These are phyloP conservation scores for Leptoclinus maculatus DNA, from an alignment of 2,797 vertebrate genomes.

Conservation along the genomic window DNA sequence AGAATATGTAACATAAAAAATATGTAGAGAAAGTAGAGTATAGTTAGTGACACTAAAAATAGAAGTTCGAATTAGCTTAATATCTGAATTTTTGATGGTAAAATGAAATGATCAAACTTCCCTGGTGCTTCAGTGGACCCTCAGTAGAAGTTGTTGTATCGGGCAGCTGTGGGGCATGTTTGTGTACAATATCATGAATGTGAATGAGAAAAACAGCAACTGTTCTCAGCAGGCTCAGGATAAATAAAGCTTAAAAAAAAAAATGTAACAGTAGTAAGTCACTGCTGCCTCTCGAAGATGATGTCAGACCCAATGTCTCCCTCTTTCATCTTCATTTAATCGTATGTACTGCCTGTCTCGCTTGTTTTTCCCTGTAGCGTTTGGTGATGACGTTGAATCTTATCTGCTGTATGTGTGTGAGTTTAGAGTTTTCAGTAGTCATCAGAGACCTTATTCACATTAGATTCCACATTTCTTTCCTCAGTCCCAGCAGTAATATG, in stretches of 20 bases:
- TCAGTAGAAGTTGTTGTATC: not conserved
- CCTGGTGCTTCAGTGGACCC: not conserved
- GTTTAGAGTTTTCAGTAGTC: conserved; percentile 12
- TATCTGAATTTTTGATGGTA: not conserved
- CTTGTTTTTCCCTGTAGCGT: conserved; percentile 14
- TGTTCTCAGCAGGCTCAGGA: conserved; percentile 13
- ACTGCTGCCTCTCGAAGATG: conserved; percentile 24
- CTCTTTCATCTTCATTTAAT: conserved; percentile 49
- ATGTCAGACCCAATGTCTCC: conserved; percentile 44
- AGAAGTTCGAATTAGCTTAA: not conserved
- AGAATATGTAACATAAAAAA: not conserved
- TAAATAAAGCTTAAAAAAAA: conserved; percentile 22
- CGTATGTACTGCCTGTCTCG: conserved; percentile 18
- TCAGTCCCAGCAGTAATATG: not conserved
- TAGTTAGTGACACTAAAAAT: conserved; percentile 4
- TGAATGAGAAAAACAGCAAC: conserved; percentile 14
- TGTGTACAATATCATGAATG: conserved; percentile 18
- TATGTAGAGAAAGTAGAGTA: not conserved
- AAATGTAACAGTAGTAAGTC: conserved; percentile 36
- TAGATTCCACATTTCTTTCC: conserved; percentile 11
- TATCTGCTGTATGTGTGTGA: conserved; percentile 9
- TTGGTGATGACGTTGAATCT: conserved; percentile 20
- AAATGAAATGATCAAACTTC: not conserved
- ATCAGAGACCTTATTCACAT: conserved; percentile 16
- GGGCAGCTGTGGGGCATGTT: not conserved